Evolutionary conservation across 2,797 vertebrate species (phyloP), one percentile per base, ranked within the genome.

Genomic region (Rhinogobio ventralis): DNA sequence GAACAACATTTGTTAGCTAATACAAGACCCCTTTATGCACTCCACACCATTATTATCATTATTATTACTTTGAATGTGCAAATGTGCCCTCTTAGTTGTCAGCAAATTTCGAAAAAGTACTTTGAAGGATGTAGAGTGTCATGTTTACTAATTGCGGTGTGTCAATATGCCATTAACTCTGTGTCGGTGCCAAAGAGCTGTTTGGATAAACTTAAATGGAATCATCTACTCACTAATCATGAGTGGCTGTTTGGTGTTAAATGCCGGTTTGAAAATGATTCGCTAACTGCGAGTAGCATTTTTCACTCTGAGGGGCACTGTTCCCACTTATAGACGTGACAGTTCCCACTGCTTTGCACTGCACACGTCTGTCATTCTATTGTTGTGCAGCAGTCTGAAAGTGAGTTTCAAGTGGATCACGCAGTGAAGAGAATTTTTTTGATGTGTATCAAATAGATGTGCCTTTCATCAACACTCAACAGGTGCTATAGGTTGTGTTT

Each of bases 81-180:
- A 23, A 72, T 77, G 25, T 60, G 7, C 33, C 25, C 28, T 51
- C 17, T 67, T 30, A 66, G 49, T 42, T 62, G 46, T 33, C 33
- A 10, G 49, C 28, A 42, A 83, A 84, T 57, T 79, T 82, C 17
- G 67, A 64, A 79, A 74, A 75, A 79, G 64, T 78, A 84, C 67
- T 87, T 87, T 79, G 74, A 88, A 84, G 74, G 64, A 78, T 76
- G 76, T 28, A 80, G 81, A 82, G 80, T 82, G 71, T 53, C 28
- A n/a, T 84, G 82, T 89, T 88, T 82, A 85, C 86, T 82, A 73
- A 88, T 88, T 87, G 75, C 57, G 69, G 74, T 79, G 46, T 83
- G 82, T 86, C 84, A 80, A 68, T 71, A 79, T 74, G 68, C 55
- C 71, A 76, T 82, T 87, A 87, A 83, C 64, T 71, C 39, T 7